Percentiles rank a stretch among this genome's conserved stretches.
Evolutionary conservation across 23 tunicate genomes (phyloP).

Genomic region (Clavelina lepadiformis): DNA sequence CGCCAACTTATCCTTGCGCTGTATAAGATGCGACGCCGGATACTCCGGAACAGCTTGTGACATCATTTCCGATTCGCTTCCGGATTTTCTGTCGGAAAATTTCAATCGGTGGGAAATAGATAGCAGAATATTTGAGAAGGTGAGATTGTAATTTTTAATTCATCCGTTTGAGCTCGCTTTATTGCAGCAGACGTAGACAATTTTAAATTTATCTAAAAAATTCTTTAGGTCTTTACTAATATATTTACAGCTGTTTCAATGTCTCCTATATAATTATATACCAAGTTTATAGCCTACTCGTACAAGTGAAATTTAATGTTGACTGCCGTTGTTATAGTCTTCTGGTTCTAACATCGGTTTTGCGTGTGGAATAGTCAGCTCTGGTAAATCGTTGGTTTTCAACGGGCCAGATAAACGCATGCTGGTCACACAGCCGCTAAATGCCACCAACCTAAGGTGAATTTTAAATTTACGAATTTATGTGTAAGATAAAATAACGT

Average conservation of each 20-base stretch:
- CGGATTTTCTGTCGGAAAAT: constrained; percentile 27
- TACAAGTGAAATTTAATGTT: no score
- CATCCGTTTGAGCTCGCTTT: no score
- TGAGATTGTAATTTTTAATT: not conserved
- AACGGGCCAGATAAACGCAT: constrained; percentile 15
- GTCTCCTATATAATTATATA: no score
- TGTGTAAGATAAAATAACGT: no score
- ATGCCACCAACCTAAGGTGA: constrained; percentile 55
- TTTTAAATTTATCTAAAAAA: no score
- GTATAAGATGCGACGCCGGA: constrained; percentile 39
- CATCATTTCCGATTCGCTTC: constrained; percentile 2
- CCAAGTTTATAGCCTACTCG: no score
- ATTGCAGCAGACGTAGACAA: no score
- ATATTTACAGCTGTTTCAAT: no score
- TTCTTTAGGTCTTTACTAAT: no score
- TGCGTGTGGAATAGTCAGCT: constrained; percentile 69
- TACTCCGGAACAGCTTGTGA: constrained; percentile 50
- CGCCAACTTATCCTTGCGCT: no score
- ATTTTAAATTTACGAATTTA: no score
- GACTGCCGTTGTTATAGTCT: no score
- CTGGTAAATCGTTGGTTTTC: constrained; percentile 75
- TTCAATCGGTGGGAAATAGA: constrained; percentile 13
- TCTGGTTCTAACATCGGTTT: constrained; percentile 49
- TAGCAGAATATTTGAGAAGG: constrained; percentile 22
- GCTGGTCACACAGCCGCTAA: constrained; percentile 46